These are phyloP conservation scores for Sebastes vulpes DNA, from an alignment of 2,797 vertebrate species.

Conservation along the genomic window DNA sequence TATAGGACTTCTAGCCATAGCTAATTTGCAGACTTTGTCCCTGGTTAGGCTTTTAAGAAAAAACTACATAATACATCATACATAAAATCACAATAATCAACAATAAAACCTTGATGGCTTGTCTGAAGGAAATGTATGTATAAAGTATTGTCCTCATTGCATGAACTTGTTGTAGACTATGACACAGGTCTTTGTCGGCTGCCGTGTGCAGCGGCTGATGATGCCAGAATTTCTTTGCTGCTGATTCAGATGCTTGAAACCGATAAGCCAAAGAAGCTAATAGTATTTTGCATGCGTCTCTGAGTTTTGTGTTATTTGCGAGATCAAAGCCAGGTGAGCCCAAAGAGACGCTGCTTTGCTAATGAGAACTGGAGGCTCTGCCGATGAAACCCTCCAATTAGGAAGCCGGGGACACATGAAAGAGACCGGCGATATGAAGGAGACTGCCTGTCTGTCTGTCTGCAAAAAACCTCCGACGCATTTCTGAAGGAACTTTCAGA, in stretches of 20 bases:
- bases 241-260: background rate
- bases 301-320: conserved; percentile 44
- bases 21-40: too few species aligned
- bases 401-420: conserved; percentile 77
- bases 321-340: conserved; percentile 83
- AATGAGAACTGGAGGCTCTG: conserved; percentile 68
- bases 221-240: background rate
- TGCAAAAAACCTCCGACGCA: conserved; percentile 3
- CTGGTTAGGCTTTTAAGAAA: too few species aligned
- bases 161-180: background rate
- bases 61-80: too few species aligned
- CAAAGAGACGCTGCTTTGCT: conserved; percentile 64
- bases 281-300: conserved; percentile 59
- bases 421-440: conserved; percentile 64
- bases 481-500: background rate
- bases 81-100: too few species aligned
- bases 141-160: background rate
- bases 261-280: background rate
- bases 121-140: background rate
- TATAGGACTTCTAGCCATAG: too few species aligned
- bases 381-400: conserved; percentile 75
- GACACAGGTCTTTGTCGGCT: background rate
- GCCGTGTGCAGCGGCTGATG: background rate
- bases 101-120: background rate
- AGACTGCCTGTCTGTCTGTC: conserved; percentile 82